These are phyloP conservation scores for Hesperophylax magnus DNA, from an alignment of 1,140 invertebrate genomes.

Conservation along the genomic window DNA sequence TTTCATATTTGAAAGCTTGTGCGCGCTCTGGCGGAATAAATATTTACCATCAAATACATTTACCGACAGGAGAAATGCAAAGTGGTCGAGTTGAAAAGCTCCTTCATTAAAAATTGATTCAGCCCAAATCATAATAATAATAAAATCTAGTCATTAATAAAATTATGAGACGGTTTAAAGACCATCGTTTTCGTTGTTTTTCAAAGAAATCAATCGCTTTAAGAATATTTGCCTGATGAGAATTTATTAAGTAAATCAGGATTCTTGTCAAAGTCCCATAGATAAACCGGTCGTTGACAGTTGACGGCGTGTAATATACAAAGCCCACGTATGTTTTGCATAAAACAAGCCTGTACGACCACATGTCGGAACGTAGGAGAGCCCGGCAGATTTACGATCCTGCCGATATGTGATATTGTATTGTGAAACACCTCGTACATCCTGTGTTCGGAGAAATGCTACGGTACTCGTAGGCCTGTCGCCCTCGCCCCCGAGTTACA, in stretches of 20 bases:
- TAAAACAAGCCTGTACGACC: conserved; percentile 22
- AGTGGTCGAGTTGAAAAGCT: no score
- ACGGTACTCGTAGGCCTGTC: conserved; percentile 40
- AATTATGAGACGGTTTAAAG: no score
- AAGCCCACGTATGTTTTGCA: conserved; percentile 37
- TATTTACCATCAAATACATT: no score
- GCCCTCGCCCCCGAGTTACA: conserved; percentile 9
- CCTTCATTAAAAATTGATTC: no score
- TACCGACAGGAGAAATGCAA: no score
- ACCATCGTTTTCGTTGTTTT: no score
- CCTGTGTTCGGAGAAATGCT: conserved; percentile 54
- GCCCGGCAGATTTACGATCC: conserved; percentile 37
- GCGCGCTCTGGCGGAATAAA: no score
- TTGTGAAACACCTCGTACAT: conserved; percentile 44
- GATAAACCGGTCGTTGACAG: conserved; percentile 31
- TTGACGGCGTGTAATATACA: conserved; percentile 35
- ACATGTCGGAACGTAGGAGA: conserved; percentile 39
- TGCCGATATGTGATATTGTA: conserved; percentile 17
- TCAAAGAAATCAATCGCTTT: no score
- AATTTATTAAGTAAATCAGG: conserved; percentile 7
- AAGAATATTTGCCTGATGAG: no score
- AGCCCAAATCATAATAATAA: no score
- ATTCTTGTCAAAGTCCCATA: conserved; percentile 23
- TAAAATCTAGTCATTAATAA: no score
- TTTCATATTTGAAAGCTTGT: no score